Percentiles rank a stretch among this genome's conserved stretches.
These are phyloP conservation scores for Nasonia vitripennis DNA, from an alignment of 1,140 invertebrate genomes.

Conservation along the genomic window DNA sequence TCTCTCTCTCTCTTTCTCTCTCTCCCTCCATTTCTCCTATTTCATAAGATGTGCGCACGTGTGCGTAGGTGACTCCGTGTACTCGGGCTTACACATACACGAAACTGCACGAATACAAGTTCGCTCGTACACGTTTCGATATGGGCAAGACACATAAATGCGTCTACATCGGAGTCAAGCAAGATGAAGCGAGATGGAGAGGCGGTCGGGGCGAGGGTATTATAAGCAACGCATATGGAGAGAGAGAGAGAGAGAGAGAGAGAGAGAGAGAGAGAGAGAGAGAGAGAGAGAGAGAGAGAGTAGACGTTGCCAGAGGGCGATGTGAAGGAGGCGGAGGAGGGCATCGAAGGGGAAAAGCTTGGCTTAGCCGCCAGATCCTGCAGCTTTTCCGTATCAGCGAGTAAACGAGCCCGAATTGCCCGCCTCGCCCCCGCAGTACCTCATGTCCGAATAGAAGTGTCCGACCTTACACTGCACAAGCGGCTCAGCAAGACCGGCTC, in stretches of 20 bases:
- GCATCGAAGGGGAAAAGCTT: slow-evolving; percentile 34
- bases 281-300: slow-evolving; percentile 13
- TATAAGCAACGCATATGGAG: slow-evolving; percentile 10
- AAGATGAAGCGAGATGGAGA: background rate
- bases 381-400: slow-evolving; percentile 68
- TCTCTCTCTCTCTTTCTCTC: too few relatives aligned
- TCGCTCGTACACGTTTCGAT: background rate
- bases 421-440: background rate
- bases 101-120: background rate
- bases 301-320: slow-evolving; percentile 1
- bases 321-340: slow-evolving; percentile 6
- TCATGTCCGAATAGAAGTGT: slow-evolving; percentile 8
- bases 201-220: background rate
- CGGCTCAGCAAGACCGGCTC: background rate
- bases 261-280: slow-evolving; percentile 13
- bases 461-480: background rate
- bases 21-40: background rate
- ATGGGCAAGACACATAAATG: too few relatives aligned
- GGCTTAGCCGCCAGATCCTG: slow-evolving; percentile 61
- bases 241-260: slow-evolving; percentile 13
- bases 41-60: background rate
- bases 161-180: background rate
- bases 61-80: background rate
- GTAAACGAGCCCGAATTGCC: slow-evolving; percentile 62
- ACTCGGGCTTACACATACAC: background rate